phyloP scores from a whole-genome alignment of 2,888 invertebrate species.

The Odontocolon sp. region DNA sequence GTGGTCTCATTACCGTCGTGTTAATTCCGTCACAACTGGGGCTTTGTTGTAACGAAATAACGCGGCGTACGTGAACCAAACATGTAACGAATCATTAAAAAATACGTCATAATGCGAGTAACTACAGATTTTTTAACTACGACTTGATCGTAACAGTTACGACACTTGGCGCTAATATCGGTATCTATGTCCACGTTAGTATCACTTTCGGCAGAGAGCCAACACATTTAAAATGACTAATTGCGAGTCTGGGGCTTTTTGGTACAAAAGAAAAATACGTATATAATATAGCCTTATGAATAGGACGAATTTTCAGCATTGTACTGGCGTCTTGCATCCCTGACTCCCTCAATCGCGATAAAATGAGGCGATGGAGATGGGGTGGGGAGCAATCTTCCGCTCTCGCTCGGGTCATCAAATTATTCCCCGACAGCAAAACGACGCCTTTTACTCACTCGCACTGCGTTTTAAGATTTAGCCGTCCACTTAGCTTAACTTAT shows the following conservation, averaged over 20 bases:
- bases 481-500: constrained; percentile 51
- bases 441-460: constrained; percentile 2
- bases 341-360: too few species aligned
- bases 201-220: constrained; percentile 48
- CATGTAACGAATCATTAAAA: constrained; percentile 17
- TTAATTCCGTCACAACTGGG: constrained; percentile 38
- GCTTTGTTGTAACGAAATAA: constrained; percentile 33
- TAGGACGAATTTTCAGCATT: too few species aligned
- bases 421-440: constrained; percentile 10
- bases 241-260: constrained; percentile 4
- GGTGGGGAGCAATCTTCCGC: too few species aligned
- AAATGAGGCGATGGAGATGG: too few species aligned
- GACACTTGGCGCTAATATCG: constrained; percentile 49
- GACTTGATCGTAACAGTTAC: constrained; percentile 5
- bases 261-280: background rate
- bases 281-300: too few species aligned
- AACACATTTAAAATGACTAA: constrained; percentile 26
- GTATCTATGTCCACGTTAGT: constrained; percentile 47
- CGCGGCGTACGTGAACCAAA: background rate
- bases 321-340: too few species aligned
- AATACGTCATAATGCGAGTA: constrained; percentile 29
- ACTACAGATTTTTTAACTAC: constrained; percentile 29
- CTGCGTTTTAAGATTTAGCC: constrained; percentile 48
- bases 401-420: constrained; percentile 29
- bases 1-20: background rate